phyloP scores from a whole-genome alignment of 2,797 vertebrate genomes.

The Kryptolebias ocellatus region DNA sequence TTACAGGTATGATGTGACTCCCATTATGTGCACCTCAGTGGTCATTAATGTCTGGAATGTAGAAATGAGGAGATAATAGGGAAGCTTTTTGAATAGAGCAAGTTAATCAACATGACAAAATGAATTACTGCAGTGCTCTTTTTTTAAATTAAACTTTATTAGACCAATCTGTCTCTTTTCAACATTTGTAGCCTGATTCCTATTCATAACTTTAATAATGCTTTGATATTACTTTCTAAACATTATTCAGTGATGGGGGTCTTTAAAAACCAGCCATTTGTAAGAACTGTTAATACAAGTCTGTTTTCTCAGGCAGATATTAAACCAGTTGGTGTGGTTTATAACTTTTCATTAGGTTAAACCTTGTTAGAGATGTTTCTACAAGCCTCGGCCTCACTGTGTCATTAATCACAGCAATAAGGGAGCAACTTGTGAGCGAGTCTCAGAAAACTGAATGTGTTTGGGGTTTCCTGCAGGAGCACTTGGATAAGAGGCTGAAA shows the following conservation, averaged over 20 bases:
- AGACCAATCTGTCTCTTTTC: conserved; percentile 10
- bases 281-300: conserved; percentile 30
- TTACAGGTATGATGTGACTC: neutral
- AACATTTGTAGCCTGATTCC: conserved; percentile 9
- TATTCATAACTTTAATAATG: conserved; percentile 19
- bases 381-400: conserved; percentile 23
- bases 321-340: conserved; percentile 2
- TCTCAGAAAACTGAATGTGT: conserved; percentile 29
- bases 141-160: neutral
- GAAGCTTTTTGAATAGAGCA: conserved; percentile 8
- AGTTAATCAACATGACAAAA: conserved; percentile 20
- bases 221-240: conserved; percentile 27
- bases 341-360: conserved; percentile 37
- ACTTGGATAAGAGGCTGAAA: conserved; percentile 28
- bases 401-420: conserved; percentile 59
- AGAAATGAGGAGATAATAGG: neutral
- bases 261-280: conserved; percentile 36
- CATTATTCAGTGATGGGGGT: conserved; percentile 33
- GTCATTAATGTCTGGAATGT: conserved; percentile 5
- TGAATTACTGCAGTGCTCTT: neutral
- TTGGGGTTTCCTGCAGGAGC: conserved; percentile 28
- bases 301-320: conserved; percentile 15
- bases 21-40: neutral
- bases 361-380: conserved; percentile 39
- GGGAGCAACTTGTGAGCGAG: conserved; percentile 29